Percentiles rank a stretch among this genome's conserved stretches.
These are phyloP conservation scores for Dufourea novaeangliae DNA, from an alignment of 1,140 invertebrate species.

Conservation along the genomic window DNA sequence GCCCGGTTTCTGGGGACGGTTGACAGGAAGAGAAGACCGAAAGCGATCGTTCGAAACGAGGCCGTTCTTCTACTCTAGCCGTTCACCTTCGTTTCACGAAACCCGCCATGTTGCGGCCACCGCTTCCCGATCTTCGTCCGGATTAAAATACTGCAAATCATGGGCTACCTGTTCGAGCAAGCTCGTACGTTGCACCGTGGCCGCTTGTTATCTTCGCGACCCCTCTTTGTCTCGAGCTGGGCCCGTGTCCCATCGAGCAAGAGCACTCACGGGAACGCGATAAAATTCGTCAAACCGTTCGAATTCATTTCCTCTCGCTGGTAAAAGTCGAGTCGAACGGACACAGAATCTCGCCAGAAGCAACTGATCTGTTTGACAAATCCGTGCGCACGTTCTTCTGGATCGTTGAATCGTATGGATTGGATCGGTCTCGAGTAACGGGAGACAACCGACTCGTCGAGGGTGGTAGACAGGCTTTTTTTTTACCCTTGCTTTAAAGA, in stretches of 20 bases:
- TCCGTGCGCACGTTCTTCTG: too few species aligned
- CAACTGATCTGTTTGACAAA: too few species aligned
- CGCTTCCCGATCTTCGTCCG: conserved; percentile 63
- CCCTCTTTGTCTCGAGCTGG: conserved; percentile 51
- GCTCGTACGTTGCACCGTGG: conserved; percentile 33
- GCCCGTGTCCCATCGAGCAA: too few species aligned
- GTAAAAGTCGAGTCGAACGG: neutral
- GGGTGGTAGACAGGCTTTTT: conserved; percentile 10
- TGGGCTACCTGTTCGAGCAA: conserved; percentile 75
- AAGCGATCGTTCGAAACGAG: conserved; percentile 40
- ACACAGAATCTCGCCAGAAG: conserved; percentile 3
- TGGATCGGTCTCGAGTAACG: neutral
- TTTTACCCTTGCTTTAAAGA: conserved; percentile 18
- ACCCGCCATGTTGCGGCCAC: conserved; percentile 30
- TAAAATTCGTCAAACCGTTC: conserved; percentile 35
- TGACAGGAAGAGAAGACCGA: conserved; percentile 46
- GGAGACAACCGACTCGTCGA: neutral
- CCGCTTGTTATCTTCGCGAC: conserved; percentile 42
- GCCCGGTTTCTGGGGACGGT: conserved; percentile 55
- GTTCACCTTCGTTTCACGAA: conserved; percentile 17
- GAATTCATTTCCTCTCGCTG: conserved; percentile 22
- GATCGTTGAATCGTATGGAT: neutral
- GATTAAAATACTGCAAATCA: conserved; percentile 81
- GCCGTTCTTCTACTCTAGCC: conserved; percentile 12
- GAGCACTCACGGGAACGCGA: too few species aligned